Evolutionary conservation across 2,888 invertebrate genomes (phyloP).

Genomic region (Lasius fuliginosus): DNA sequence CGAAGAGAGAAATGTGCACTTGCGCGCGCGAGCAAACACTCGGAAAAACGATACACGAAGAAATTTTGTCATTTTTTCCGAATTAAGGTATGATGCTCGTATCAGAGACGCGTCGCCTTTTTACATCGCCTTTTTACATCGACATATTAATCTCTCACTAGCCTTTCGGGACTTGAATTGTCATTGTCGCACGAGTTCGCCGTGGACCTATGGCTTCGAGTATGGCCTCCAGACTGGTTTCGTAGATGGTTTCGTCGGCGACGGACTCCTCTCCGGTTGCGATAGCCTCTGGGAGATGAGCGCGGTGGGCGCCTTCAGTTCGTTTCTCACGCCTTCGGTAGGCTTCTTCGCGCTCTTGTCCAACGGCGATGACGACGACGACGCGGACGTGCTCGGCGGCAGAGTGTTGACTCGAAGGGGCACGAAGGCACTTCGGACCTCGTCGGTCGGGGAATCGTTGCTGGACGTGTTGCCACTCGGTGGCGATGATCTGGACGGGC

Average conservation of each 20-base stretch:
- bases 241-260: slow-evolving; percentile 81
- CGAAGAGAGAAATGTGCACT: slow-evolving; percentile 62
- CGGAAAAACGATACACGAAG: not conserved
- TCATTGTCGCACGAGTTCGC: not conserved
- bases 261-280: slow-evolving; percentile 76
- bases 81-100: not conserved
- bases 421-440: slow-evolving; percentile 84
- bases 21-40: not conserved
- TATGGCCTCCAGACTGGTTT: slow-evolving; percentile 85
- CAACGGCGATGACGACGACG: slow-evolving; percentile 42
- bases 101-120: not conserved
- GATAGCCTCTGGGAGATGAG: slow-evolving; percentile 78
- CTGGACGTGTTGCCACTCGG: slow-evolving; percentile 82
- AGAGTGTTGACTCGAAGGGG: slow-evolving; percentile 80
- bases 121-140: no score
- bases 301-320: slow-evolving; percentile 81
- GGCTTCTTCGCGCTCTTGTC: slow-evolving; percentile 64
- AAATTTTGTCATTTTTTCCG: not conserved
- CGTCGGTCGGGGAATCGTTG: slow-evolving; percentile 82
- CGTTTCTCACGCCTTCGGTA: slow-evolving; percentile 78
- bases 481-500: slow-evolving; percentile 78
- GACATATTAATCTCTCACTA: slow-evolving; percentile 75
- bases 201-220: slow-evolving; percentile 66
- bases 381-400: slow-evolving; percentile 75
- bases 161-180: slow-evolving; percentile 77